Percentiles rank a stretch among this genome's conserved stretches.
phyloP scores from a whole-genome alignment of 2,888 invertebrate species.

The Carabus problematicus region DNA sequence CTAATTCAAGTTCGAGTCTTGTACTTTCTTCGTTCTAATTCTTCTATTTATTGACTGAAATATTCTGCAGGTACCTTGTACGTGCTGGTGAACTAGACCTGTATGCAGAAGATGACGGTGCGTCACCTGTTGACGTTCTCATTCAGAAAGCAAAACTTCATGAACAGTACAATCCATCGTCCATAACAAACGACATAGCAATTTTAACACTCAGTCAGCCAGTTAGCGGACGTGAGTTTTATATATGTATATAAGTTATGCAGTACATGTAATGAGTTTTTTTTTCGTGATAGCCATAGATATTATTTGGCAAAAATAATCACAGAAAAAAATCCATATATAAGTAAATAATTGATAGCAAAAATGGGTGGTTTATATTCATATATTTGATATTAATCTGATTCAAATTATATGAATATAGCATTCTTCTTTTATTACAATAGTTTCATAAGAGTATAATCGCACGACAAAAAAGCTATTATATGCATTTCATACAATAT shows the following conservation, averaged over 20 bases:
- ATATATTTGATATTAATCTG: not conserved
- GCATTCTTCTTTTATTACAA: not conserved
- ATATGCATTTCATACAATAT: conserved; percentile 2
- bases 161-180: conserved; percentile 69
- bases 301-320: conserved; percentile 13
- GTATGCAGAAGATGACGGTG: conserved; percentile 67
- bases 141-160: conserved; percentile 70
- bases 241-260: no score
- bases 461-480: conserved; percentile 62
- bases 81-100: conserved; percentile 83
- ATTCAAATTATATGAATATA: conserved; percentile 1
- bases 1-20: not conserved
- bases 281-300: not conserved
- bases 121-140: conserved; percentile 67
- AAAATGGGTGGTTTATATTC: not conserved
- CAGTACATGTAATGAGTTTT: not conserved
- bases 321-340: not conserved
- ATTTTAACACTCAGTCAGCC: conserved; percentile 69
- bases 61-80: conserved; percentile 66
- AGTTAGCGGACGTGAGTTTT: conserved; percentile 55
- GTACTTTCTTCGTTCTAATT: not conserved
- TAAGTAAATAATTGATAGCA: not conserved
- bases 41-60: conserved; percentile 1
- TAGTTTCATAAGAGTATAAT: conserved; percentile 12
- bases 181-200: conserved; percentile 80